phyloP scores from a whole-genome alignment of 2,113 vertebrate genomes.

The Oxyruncus cristatus region DNA sequence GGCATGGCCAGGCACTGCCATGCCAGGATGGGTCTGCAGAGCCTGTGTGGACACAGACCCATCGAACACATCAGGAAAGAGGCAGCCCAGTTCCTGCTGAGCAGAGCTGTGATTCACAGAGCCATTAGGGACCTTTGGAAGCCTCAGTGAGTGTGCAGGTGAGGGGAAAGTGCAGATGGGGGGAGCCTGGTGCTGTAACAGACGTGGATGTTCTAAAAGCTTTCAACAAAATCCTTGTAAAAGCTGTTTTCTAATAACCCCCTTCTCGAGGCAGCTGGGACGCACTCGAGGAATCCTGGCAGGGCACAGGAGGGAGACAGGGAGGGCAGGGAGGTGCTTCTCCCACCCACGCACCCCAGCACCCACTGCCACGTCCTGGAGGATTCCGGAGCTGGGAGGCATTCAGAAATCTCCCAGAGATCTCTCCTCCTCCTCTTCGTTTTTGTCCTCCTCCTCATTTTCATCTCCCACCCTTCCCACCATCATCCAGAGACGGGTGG shows the following conservation, averaged over 20 bases:
- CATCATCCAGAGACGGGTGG: not conserved
- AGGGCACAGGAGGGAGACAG: not conserved
- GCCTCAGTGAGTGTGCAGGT: not conserved
- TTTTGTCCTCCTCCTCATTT: not conserved
- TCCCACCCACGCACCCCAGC: not conserved
- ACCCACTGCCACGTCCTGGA: not conserved
- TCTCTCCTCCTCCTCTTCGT: not conserved
- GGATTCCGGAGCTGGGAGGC: not conserved
- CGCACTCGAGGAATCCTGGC: accelerated
- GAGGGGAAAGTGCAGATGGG: not conserved
- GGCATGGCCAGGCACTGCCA: not conserved
- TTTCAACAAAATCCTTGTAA: not conserved
- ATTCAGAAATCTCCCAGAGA: not conserved
- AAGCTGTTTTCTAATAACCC: not conserved
- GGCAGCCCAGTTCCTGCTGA: not conserved
- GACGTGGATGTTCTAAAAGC: not conserved
- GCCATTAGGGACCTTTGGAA: not conserved
- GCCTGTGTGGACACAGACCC: not conserved
- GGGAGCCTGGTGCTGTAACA: accelerated
- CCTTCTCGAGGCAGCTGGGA: not conserved
- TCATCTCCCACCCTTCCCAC: not conserved
- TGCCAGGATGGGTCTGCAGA: not conserved
- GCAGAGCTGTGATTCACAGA: not conserved
- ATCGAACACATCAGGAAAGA: accelerated
- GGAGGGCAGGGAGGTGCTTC: not conserved